phyloP scores from a whole-genome alignment of 2,888 invertebrate genomes.

The Cerastoderma edule region DNA sequence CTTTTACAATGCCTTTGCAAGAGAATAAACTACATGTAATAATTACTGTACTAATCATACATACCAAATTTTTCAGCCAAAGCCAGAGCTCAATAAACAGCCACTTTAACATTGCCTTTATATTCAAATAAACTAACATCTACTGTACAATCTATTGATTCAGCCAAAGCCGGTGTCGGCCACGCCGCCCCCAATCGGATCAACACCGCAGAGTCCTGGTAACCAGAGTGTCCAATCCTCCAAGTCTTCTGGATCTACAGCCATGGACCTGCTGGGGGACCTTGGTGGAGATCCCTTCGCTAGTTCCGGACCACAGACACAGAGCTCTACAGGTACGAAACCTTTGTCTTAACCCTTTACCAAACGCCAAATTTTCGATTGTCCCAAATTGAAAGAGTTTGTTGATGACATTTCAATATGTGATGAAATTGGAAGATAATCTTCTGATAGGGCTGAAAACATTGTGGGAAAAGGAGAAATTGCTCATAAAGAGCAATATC shows the following conservation, averaged over 20 bases:
- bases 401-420: no score
- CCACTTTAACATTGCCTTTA: no score
- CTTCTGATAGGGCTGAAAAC: neutral
- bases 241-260: slow-evolving; percentile 77
- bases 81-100: no score
- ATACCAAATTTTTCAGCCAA: no score
- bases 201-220: slow-evolving; percentile 57
- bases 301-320: slow-evolving; percentile 64
- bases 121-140: no score
- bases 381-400: no score
- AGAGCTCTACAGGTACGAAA: neutral
- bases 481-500: neutral
- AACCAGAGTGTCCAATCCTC: slow-evolving; percentile 61
- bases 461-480: slow-evolving; percentile 1
- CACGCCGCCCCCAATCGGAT: slow-evolving; percentile 55
- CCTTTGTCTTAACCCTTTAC: neutral
- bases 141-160: no score
- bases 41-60: no score
- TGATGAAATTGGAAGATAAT: no score
- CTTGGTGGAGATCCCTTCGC: slow-evolving; percentile 82
- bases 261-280: slow-evolving; percentile 82
- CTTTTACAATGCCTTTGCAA: no score
- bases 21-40: no score
- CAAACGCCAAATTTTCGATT: no score
- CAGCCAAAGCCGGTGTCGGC: slow-evolving; percentile 55